Evolutionary conservation across 1,140 invertebrate genomes (phyloP), one percentile per base, ranked within the genome.

Genomic region (Heliothis virescens): DNA sequence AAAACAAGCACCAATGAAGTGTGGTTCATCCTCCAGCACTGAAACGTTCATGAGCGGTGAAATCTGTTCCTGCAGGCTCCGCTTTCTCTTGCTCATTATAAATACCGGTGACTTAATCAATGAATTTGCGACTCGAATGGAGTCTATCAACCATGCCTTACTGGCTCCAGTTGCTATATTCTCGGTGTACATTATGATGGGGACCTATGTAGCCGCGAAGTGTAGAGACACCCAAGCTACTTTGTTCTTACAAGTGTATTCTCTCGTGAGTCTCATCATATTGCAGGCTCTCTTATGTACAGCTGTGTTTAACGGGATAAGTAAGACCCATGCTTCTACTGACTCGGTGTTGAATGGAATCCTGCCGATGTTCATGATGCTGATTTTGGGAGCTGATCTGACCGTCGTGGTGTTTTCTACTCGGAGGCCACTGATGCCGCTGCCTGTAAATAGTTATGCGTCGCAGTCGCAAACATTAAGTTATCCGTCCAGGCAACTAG

Each of bases 91-190:
- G 3, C 11, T 69, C 3, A 48, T 69, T 15, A 12, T 69, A 3
- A 69, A 69, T 13, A 69, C 65, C n/a, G 12, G 65, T 10, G 48
- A 69, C 13, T 18, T 69, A 11, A 69, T 69, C 48, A 69, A 52
- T 12, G 65, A 69, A 13, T 13, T 48, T 2, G 2, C 47, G 2
- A 69, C 65, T 7, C 15, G 5, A 2, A 69, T 47, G 0, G 1
- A 5, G 0, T 9, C 16, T 9, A 1, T 9, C 4, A 3, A 50
- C 21, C 65, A 69, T 5, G 11, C 65, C 3, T 26, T 69, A 1
- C 18, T 69, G 1, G 65, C 65, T 52, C 65, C 65, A n/a, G 18
- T 26, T 1, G 65, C 65, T 11, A 9, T 69, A 12, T 26, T 69
- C 13, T 52, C 65, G 3, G 52, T 48, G 0, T 69, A 69, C 65